Conservation (phyloP, 2,888 invertebrate genomes). For the Rhyacophila evoluta region DNA sequence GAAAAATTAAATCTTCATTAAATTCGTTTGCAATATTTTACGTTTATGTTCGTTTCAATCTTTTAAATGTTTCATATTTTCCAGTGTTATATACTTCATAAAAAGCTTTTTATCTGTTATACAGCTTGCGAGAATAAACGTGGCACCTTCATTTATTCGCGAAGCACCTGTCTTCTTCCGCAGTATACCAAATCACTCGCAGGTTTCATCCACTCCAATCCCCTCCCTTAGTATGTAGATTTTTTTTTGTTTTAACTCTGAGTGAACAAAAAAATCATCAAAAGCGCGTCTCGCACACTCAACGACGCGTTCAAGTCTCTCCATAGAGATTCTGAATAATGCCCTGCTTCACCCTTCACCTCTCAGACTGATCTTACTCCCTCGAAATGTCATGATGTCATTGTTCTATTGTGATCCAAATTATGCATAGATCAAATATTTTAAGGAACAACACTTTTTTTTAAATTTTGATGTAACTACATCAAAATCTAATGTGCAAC, state of each 20-base stretch:
- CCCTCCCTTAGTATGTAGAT: not conserved
- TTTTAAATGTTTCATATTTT: too few relatives aligned
- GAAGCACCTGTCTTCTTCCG: not conserved
- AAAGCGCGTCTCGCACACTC: not conserved
- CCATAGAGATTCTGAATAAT: not conserved
- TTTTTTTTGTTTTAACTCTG: not conserved
- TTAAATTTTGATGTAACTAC: not conserved
- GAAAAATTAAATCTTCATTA: too few relatives aligned
- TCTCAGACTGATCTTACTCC: not conserved
- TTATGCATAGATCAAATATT: not conserved
- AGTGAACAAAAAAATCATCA: conserved; percentile 13
- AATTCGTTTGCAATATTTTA: too few relatives aligned
- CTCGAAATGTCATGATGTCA: not conserved
- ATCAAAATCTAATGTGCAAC: not conserved
- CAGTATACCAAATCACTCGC: not conserved
- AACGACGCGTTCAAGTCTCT: not conserved
- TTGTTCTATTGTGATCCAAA: not conserved
- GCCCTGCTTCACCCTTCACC: not conserved
- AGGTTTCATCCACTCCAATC: not conserved
- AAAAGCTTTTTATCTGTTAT: too few relatives aligned
- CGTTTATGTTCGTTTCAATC: too few relatives aligned
- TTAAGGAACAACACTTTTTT: not conserved
- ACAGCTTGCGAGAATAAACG: too few relatives aligned
- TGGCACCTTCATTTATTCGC: not conserved
- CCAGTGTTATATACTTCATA: too few relatives aligned